phyloP scores from a whole-genome alignment of 2,888 invertebrate genomes.

The Eupithecia dodoneata region DNA sequence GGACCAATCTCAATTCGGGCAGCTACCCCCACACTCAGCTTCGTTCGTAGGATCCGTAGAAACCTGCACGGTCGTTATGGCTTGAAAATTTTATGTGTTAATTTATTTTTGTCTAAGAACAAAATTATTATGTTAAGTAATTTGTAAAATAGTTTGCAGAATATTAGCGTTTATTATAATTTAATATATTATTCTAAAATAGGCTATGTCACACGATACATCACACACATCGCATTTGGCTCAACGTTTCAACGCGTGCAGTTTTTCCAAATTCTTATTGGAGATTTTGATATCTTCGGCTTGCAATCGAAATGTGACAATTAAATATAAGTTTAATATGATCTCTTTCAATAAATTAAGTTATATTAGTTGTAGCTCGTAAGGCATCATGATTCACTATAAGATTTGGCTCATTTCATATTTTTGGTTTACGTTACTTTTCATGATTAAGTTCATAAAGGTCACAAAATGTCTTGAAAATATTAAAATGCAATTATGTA shows the following conservation, averaged over 20 bases:
- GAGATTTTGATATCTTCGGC: slow-evolving; percentile 19
- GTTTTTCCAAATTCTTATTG: slow-evolving; percentile 32
- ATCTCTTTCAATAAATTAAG: slow-evolving; percentile 81
- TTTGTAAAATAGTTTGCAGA: slow-evolving; percentile 76
- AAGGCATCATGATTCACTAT: slow-evolving; percentile 40
- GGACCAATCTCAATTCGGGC: slow-evolving; percentile 51
- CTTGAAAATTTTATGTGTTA: slow-evolving; percentile 76
- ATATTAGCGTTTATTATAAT: slow-evolving; percentile 70
- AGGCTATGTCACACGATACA: slow-evolving; percentile 60
- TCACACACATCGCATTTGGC: slow-evolving; percentile 70
- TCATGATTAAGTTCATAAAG: slow-evolving; percentile 46
- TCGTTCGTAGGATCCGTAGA: slow-evolving; percentile 46
- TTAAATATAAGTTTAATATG: slow-evolving; percentile 82
- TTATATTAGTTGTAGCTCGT: slow-evolving; percentile 64
- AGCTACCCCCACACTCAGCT: slow-evolving; percentile 51
- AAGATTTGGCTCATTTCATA: slow-evolving; percentile 44
- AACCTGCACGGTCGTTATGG: slow-evolving; percentile 53
- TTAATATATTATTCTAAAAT: slow-evolving; percentile 65
- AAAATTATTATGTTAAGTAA: slow-evolving; percentile 79
- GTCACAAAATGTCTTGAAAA: slow-evolving; percentile 65
- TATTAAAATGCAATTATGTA: slow-evolving; percentile 48
- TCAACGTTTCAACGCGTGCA: slow-evolving; percentile 49
- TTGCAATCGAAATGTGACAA: slow-evolving; percentile 72
- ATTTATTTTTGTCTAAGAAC: slow-evolving; percentile 74
- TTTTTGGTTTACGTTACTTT: slow-evolving; percentile 36